Percentiles rank a stretch among this genome's conserved stretches.
Evolutionary conservation across 2,797 vertebrate species (phyloP).

Genomic region (Capromys pilorides): DNA sequence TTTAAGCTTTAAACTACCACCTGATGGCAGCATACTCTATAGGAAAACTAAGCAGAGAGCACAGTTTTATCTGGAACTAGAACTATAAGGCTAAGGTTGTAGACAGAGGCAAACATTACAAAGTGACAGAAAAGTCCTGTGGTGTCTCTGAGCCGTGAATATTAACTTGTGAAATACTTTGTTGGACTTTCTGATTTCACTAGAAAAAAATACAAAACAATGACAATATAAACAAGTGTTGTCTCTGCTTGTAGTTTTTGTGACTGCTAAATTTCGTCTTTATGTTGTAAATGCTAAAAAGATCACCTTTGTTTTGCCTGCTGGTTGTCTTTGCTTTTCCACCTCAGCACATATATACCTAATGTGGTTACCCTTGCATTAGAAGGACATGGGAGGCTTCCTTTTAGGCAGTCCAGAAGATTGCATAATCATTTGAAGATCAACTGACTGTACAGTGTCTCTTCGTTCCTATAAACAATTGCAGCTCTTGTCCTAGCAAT

Average conservation of each 20-base stretch:
- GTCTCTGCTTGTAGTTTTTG: neutral
- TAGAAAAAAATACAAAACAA: neutral
- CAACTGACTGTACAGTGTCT: neutral
- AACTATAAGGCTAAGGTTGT: neutral
- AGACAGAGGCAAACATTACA: neutral
- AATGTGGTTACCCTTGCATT: neutral
- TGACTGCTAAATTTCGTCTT: conserved; percentile 29
- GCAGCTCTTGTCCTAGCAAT: neutral
- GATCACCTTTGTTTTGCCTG: neutral
- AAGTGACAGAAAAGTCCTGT: neutral
- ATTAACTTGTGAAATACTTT: neutral
- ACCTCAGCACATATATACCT: conserved; percentile 2
- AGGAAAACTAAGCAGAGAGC: neutral
- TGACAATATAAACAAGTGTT: neutral
- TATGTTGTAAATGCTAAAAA: neutral
- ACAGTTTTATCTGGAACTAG: neutral
- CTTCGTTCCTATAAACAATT: neutral
- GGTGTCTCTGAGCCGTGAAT: neutral
- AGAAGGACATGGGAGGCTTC: neutral
- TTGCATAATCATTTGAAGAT: neutral
- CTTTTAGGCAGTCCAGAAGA: neutral
- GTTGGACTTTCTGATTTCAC: conserved; percentile 20
- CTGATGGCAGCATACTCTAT: conserved; percentile 43
- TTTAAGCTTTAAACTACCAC: conserved; percentile 4
- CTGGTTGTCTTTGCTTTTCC: conserved; percentile 13